Conservation (phyloP, 2,113 vertebrate species). For the Eretmochelys imbricata region DNA sequence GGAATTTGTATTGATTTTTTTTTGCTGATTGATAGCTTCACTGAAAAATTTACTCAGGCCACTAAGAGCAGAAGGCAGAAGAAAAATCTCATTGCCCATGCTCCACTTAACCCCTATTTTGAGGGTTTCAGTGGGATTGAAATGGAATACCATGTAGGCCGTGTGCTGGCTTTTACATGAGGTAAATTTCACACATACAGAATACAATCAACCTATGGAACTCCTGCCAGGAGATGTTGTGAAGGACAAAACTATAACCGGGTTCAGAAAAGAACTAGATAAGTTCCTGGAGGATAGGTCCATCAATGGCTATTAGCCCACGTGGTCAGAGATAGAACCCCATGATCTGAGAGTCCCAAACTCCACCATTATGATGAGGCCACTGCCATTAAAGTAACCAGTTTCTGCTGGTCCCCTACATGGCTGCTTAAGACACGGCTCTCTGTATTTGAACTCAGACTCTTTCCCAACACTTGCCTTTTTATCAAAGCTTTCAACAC, state of each 20-base stretch:
- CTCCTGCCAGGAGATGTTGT: neutral
- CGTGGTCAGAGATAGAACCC: neutral
- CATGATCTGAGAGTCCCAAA: neutral
- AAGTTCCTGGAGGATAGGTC: neutral
- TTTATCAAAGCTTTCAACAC: neutral
- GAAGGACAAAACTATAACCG: neutral
- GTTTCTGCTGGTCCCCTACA: neutral
- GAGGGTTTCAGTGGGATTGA: neutral
- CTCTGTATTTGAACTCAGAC: neutral
- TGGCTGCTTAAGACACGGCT: constrained; percentile 30
- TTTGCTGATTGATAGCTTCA: neutral
- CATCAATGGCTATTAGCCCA: neutral
- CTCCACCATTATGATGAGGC: too few relatives aligned
- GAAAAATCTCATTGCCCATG: neutral
- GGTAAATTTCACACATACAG: neutral
- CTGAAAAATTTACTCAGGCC: neutral
- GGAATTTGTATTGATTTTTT: neutral
- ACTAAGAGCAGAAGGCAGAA: neutral
- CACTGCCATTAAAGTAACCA: neutral
- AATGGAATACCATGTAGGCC: rapidly evolving
- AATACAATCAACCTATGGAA: neutral
- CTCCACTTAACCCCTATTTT: neutral
- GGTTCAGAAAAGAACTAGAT: neutral
- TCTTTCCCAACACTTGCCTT: neutral
- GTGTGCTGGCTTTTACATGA: neutral